phyloP scores from a whole-genome alignment of 2,797 vertebrate species.

The Erpetoichthys calabaricus region DNA sequence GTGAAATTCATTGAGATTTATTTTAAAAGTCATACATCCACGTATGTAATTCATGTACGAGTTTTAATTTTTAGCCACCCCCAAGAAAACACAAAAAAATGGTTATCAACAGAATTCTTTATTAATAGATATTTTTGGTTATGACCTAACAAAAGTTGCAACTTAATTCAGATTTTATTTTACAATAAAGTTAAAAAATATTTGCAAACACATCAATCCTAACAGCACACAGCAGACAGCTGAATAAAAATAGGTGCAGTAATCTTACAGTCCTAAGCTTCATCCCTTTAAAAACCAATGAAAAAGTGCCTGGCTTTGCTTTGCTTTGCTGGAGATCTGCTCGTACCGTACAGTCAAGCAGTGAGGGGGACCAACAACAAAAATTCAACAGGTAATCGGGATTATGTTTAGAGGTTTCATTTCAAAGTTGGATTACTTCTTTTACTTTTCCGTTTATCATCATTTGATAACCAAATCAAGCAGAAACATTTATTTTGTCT shows the following conservation, averaged over 20 bases:
- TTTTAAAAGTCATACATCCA: too few relatives aligned
- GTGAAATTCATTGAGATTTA: too few relatives aligned
- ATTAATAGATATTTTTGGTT: slow-evolving; percentile 40
- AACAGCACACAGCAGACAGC: slow-evolving; percentile 37
- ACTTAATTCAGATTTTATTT: slow-evolving; percentile 45
- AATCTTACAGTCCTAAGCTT: slow-evolving; percentile 31
- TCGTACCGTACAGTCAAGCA: slow-evolving; percentile 13
- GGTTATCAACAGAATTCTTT: slow-evolving; percentile 23
- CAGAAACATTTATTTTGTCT: too few relatives aligned
- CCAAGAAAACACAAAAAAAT: slow-evolving; percentile 21
- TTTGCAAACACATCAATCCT: slow-evolving; percentile 27
- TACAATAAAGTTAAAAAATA: slow-evolving; percentile 28
- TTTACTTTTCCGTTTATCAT: too few relatives aligned
- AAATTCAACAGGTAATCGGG: too few relatives aligned
- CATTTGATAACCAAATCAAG: too few relatives aligned
- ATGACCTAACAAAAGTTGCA: slow-evolving; percentile 46
- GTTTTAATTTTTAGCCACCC: too few relatives aligned
- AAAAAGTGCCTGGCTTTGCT: slow-evolving; percentile 23
- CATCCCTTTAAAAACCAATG: slow-evolving; percentile 49
- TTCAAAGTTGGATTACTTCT: too few relatives aligned
- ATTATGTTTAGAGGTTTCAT: too few relatives aligned
- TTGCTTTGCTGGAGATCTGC: slow-evolving; percentile 11
- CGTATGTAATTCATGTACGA: too few relatives aligned
- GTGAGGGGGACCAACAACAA: too few relatives aligned
- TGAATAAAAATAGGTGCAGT: slow-evolving; percentile 17